Evolutionary conservation across 2,797 vertebrate species (phyloP).

Genomic region (Microctenopoma steveboyesi): DNA sequence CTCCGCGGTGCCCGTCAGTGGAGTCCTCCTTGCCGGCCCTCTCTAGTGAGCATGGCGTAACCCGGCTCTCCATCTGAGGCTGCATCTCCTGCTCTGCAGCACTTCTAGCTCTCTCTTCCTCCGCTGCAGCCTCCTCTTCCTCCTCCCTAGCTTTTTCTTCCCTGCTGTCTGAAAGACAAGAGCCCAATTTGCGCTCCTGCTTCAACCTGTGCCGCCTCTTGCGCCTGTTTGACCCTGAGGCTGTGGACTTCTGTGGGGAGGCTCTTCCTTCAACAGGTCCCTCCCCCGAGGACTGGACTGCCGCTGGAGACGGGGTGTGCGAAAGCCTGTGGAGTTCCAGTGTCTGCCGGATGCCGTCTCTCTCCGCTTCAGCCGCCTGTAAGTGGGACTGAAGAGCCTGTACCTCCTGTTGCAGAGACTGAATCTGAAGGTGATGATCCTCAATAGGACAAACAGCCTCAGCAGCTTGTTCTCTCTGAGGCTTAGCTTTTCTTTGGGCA

Average conservation of each 20-base stretch:
- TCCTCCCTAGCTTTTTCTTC: slow-evolving; percentile 67
- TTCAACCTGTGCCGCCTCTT: slow-evolving; percentile 84
- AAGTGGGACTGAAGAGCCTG: slow-evolving; percentile 67
- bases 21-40: slow-evolving; percentile 66
- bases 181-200: slow-evolving; percentile 80
- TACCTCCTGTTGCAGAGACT: slow-evolving; percentile 68
- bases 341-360: slow-evolving; percentile 56
- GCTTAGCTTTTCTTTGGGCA: slow-evolving; percentile 45
- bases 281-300: slow-evolving; percentile 59
- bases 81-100: slow-evolving; percentile 75
- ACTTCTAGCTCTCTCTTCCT: slow-evolving; percentile 69
- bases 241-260: slow-evolving; percentile 62
- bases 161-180: slow-evolving; percentile 58
- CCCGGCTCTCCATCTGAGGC: slow-evolving; percentile 72
- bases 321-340: slow-evolving; percentile 65
- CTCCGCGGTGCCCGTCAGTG: slow-evolving; percentile 68
- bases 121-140: slow-evolving; percentile 64
- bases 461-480: slow-evolving; percentile 43
- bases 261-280: slow-evolving; percentile 67
- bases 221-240: slow-evolving; percentile 76
- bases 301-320: slow-evolving; percentile 51
- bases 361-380: slow-evolving; percentile 62
- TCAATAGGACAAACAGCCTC: slow-evolving; percentile 54
- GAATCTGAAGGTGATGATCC: slow-evolving; percentile 71
- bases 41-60: slow-evolving; percentile 64